Evolutionary conservation across 2,113 vertebrate genomes (phyloP).

Genomic region (Nesogale talazaci): DNA sequence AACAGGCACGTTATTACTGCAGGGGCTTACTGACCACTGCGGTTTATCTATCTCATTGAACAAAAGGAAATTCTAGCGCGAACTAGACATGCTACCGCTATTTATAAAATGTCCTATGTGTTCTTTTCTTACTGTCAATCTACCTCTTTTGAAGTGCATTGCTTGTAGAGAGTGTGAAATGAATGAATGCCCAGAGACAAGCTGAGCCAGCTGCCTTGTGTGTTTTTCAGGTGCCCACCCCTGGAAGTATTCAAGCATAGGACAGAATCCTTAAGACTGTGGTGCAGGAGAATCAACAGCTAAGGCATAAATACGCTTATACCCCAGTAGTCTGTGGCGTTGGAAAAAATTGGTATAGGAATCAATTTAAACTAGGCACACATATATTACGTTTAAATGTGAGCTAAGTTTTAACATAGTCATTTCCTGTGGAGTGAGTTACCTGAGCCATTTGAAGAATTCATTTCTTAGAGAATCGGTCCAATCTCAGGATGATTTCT

Average conservation of each 20-base stretch:
- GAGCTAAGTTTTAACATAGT: background rate
- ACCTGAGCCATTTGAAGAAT: background rate
- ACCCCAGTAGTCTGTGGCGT: background rate
- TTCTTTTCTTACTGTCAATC: background rate
- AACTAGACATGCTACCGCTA: background rate
- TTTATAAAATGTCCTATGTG: background rate
- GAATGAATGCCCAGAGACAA: background rate
- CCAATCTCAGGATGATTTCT: slow-evolving; percentile 5
- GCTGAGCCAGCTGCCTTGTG: fast-evolving
- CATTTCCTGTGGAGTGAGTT: background rate
- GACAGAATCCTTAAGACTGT: background rate
- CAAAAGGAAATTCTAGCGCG: background rate
- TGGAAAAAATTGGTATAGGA: background rate
- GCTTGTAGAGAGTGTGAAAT: slow-evolving; percentile 37
- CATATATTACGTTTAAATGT: slow-evolving; percentile 10
- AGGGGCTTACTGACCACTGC: background rate
- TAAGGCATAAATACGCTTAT: background rate
- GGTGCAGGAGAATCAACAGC: background rate
- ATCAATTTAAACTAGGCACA: background rate
- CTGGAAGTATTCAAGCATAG: background rate
- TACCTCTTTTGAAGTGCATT: background rate
- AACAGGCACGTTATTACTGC: background rate
- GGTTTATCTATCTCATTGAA: background rate
- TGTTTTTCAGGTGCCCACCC: background rate
- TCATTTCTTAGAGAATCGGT: slow-evolving; percentile 31